A percentile compares a stretch with the other conserved stretches of the same genome.
Evolutionary conservation across 2,888 invertebrate species (phyloP).

Genomic region (Scaptomyza caliginosa): DNA sequence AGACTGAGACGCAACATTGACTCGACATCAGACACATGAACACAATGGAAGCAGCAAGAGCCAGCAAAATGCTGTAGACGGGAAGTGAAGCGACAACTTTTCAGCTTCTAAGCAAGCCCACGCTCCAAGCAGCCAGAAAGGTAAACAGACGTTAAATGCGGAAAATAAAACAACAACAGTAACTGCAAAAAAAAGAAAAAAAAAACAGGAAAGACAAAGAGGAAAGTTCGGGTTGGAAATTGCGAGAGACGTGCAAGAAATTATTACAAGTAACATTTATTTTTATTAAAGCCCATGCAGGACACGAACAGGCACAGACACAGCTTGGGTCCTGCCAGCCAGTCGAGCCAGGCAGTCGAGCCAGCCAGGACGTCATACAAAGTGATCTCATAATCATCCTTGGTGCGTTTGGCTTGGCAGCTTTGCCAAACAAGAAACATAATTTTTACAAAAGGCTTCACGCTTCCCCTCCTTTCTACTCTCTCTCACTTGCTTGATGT

Average conservation of each 20-base stretch:
- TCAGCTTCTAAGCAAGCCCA: not conserved
- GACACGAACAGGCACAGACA: constrained; percentile 37
- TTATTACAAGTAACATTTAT: constrained; percentile 77
- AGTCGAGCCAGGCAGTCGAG: not conserved
- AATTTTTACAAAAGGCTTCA: constrained; percentile 65
- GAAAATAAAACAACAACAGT: constrained; percentile 48
- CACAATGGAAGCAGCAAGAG: constrained; percentile 51
- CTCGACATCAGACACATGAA: constrained; percentile 21
- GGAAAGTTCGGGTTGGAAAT: constrained; percentile 51
- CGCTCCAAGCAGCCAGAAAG: not conserved
- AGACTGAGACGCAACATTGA: constrained; percentile 25
- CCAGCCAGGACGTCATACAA: constrained; percentile 70
- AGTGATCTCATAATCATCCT: constrained; percentile 82
- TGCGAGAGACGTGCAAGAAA: constrained; percentile 71
- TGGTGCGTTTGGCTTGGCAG: constrained; percentile 66
- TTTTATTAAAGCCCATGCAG: constrained; percentile 71
- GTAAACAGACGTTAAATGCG: constrained; percentile 58
- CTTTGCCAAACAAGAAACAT: constrained; percentile 66
- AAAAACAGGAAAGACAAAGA: too few relatives aligned
- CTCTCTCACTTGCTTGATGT: constrained; percentile 29
- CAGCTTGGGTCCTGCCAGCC: constrained; percentile 45
- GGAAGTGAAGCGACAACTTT: constrained; percentile 48
- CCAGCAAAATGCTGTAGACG: constrained; percentile 36
- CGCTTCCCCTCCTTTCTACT: not conserved
- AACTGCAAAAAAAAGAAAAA: too few relatives aligned